Conservation (phyloP, 92 coral and sea anemone genomes). For the Epizoanthus ramosus region DNA sequence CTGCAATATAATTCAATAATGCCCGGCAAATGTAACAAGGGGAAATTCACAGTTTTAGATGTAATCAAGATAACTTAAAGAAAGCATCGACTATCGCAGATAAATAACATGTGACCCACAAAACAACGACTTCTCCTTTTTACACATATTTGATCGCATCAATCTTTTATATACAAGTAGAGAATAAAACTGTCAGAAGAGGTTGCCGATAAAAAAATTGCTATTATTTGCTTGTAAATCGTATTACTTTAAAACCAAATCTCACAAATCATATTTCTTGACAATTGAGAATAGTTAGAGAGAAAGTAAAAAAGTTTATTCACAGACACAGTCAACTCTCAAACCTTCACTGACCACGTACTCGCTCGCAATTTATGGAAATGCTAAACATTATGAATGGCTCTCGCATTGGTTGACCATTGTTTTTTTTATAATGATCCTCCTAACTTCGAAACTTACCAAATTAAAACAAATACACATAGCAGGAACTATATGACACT, state of each 20-base stretch:
- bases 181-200: background rate
- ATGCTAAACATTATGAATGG: constrained; percentile 2
- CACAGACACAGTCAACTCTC: background rate
- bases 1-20: constrained; percentile 2
- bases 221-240: background rate
- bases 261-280: background rate
- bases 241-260: background rate
- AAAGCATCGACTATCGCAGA: constrained; percentile 14
- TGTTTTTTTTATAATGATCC: background rate
- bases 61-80: constrained; percentile 16
- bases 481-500: background rate
- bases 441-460: background rate
- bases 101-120: constrained; percentile 1
- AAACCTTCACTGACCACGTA: too few relatives aligned
- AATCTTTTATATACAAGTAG: background rate
- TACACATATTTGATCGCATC: background rate
- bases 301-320: background rate
- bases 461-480: constrained; percentile 20
- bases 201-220: background rate
- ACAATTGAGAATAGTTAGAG: background rate
- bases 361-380: constrained; percentile 6
- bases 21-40: background rate
- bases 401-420: background rate
- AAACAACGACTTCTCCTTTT: background rate
- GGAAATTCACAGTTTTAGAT: constrained; percentile 15